These are phyloP conservation scores for Peribatodes rhomboidaria DNA, from an alignment of 2,888 invertebrate species.

Conservation along the genomic window DNA sequence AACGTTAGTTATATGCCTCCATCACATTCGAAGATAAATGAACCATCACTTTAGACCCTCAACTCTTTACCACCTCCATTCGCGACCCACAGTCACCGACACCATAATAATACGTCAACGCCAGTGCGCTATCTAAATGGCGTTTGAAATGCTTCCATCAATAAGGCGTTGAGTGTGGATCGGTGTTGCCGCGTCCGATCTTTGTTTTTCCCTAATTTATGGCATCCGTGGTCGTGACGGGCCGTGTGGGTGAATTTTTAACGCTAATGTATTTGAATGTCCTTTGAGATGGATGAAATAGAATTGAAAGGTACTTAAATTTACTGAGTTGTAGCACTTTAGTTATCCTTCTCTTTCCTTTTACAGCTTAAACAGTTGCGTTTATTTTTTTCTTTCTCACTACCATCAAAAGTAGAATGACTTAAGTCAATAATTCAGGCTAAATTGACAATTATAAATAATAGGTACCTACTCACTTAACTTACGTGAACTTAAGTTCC, in stretches of 20 bases:
- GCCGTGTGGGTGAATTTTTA: conserved; percentile 47
- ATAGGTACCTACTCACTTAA: too few relatives aligned
- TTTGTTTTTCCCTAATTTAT: conserved; percentile 64
- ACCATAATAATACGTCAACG: conserved; percentile 84
- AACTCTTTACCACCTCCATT: conserved; percentile 40
- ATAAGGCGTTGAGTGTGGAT: conserved; percentile 79
- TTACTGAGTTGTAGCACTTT: background rate
- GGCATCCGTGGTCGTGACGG: conserved; percentile 50
- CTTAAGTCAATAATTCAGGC: too few relatives aligned
- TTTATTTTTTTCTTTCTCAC: too few relatives aligned
- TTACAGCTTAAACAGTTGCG: too few relatives aligned
- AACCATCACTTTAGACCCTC: conserved; percentile 5
- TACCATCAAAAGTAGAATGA: too few relatives aligned
- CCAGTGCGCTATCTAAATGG: conserved; percentile 82
- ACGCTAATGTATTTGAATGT: conserved; percentile 36
- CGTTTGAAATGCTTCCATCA: conserved; percentile 85
- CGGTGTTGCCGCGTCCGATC: conserved; percentile 68
- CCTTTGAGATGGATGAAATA: conserved; percentile 23
- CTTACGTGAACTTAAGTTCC: too few relatives aligned
- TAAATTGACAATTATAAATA: too few relatives aligned
- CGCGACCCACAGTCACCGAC: conserved; percentile 45
- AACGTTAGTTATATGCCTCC: background rate
- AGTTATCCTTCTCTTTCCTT: too few relatives aligned
- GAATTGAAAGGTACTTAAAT: background rate
- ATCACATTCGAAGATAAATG: background rate